Base-by-base conservation (phyloP, 2,797 vertebrate species). In the Cryptoprocta ferox region DNA sequence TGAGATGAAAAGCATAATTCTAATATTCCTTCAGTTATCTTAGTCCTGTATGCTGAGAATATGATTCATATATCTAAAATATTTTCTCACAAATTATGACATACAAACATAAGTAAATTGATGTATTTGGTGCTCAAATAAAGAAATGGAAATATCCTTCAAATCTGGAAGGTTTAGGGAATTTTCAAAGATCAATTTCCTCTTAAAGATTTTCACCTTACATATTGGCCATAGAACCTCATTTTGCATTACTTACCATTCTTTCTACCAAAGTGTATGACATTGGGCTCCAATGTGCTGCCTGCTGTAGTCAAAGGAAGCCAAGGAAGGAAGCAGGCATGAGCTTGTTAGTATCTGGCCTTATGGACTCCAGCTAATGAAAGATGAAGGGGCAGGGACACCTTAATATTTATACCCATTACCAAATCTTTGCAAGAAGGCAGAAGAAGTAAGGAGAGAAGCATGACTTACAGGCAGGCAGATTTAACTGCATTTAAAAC, bases 391-490 rank as follows among this genome's bases (percentile, higher is more conserved):
- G 70, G 68, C 13, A 93, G 24, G 88, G 18, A 37, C 32, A 39
- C 1, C 66, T 82, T 94, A 76, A n/a, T 88, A 81, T 71, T 94
- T 35, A n/a, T 39, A 94, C 39, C 24, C 35, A 94, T 83, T 71
- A 59, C 30, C 71, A 83, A 45, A 53, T 80, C 9, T 89, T 90
- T 85, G 61, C 30, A 88, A 90, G 19, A 18, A 79, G 4, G 30
- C 4, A 82, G n/a, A 79, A 89, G 35, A 86, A 9, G 5, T 63
- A 80, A 84, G 16, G 12, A 85, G 16, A 85, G 13, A 76, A 76
- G 42, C 75, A 30, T 75, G 32, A 9, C 61, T 66, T 50, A 30
- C 56, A 61, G 21, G 15, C 37, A 76, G 28, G 26, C 48, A 39
- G 32, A 89, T 56, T 94, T 79, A 83, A 83, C 32, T 65, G 13